Percentiles rank a stretch among this genome's conserved stretches.
These are phyloP conservation scores for Naja naja DNA, from an alignment of 2,113 vertebrate species.

Conservation along the genomic window DNA sequence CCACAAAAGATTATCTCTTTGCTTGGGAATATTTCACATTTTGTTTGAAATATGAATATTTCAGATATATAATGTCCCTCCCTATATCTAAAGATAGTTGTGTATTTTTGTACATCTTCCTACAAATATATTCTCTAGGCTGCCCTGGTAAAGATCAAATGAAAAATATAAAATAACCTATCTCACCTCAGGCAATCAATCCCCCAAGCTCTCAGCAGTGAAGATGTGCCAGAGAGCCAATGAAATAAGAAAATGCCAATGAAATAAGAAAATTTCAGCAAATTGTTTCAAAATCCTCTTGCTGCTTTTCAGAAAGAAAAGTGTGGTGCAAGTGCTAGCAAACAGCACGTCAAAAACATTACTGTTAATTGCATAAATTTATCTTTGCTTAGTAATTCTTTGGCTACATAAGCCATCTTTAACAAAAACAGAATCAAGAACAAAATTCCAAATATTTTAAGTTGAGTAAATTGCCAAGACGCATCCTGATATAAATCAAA, in stretches of 20 bases:
- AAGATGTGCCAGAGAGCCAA: background rate
- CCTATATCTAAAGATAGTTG: background rate
- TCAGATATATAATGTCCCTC: background rate
- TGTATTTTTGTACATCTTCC: background rate
- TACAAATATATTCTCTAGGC: background rate
- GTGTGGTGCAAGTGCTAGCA: background rate
- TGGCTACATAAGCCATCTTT: background rate
- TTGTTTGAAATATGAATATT: background rate
- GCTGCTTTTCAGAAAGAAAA: background rate
- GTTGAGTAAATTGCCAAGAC: background rate
- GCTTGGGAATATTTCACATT: background rate
- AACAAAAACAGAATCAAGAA: background rate
- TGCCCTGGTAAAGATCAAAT: background rate
- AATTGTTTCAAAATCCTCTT: background rate
- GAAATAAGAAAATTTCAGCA: background rate
- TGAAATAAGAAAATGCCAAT: too few species aligned
- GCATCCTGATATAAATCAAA: background rate
- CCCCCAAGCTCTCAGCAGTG: background rate
- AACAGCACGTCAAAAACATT: background rate
- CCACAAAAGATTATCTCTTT: background rate
- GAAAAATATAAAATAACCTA: background rate
- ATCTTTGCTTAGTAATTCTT: background rate
- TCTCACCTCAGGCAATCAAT: background rate
- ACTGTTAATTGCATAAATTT: background rate
- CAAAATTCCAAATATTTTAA: background rate